phyloP scores from a whole-genome alignment of 2,113 vertebrate species.

The Corythornis vintsioides region DNA sequence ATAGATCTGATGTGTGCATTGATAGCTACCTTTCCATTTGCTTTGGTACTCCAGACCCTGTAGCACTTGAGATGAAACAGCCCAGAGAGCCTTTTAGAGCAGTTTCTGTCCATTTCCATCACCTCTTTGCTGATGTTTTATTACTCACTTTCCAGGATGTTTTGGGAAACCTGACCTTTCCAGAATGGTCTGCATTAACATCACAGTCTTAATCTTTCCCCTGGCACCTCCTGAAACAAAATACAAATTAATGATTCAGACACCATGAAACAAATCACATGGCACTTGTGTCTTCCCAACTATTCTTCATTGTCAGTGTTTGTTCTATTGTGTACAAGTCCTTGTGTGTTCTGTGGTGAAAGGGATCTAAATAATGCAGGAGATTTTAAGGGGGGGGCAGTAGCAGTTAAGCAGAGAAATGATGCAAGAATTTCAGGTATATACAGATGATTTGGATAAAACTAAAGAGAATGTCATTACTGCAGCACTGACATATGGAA shows the following conservation, averaged over 20 bases:
- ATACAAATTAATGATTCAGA: constrained; percentile 4
- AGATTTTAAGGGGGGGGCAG: not conserved
- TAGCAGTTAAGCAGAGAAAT: not conserved
- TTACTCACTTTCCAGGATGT: not conserved
- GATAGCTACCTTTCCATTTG: not conserved
- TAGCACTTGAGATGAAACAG: not conserved
- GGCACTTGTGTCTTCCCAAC: not conserved
- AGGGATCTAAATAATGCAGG: not conserved
- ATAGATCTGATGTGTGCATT: not conserved
- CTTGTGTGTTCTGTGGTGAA: constrained; percentile 1
- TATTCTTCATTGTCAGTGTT: constrained; percentile 23
- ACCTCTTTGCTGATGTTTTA: not conserved
- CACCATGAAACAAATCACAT: constrained; percentile 6
- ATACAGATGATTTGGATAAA: not conserved
- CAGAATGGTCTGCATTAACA: not conserved
- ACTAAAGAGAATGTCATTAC: not conserved
- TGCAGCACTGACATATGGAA: not conserved
- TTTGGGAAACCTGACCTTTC: not conserved
- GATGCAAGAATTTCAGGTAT: not conserved
- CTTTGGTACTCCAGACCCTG: not conserved
- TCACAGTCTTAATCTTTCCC: not conserved
- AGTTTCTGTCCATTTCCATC: not conserved
- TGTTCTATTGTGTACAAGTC: not conserved
- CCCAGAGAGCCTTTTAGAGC: not conserved
- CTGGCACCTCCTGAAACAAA: constrained; percentile 30